A percentile compares a stretch with the other conserved stretches of the same genome.
Evolutionary conservation across 35 echinoderm and acorn worm species (phyloP).

Genomic region (Ophioderma brevispina): DNA sequence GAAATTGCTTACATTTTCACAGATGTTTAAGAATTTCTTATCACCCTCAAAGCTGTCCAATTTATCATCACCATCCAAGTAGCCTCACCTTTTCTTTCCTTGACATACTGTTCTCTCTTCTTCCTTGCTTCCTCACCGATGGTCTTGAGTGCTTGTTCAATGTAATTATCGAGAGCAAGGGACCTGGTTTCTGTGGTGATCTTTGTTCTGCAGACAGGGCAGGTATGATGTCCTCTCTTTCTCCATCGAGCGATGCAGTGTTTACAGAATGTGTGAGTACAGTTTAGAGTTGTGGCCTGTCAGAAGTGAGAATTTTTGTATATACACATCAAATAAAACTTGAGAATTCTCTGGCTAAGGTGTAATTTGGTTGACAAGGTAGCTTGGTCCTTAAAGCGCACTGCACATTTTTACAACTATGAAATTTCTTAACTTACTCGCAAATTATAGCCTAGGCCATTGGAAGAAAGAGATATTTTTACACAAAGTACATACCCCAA

Average conservation of each 20-base stretch:
- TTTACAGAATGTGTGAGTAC: neutral
- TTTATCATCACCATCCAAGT: too few species aligned
- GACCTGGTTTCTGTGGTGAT: neutral
- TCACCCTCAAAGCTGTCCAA: too few species aligned
- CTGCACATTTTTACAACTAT: neutral
- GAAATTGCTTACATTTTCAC: too few species aligned
- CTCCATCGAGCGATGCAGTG: neutral
- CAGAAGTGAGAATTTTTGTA: neutral
- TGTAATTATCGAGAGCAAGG: neutral
- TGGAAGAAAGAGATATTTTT: too few species aligned
- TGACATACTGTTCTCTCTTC: neutral
- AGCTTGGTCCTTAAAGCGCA: neutral
- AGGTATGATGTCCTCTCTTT: neutral
- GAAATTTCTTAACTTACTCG: neutral
- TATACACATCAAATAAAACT: neutral
- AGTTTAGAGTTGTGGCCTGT: neutral
- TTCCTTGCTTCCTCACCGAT: neutral
- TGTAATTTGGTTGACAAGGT: neutral
- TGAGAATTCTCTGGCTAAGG: neutral
- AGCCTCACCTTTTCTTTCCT: slow-evolving; percentile 4
- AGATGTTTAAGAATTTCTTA: too few species aligned
- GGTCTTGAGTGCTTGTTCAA: neutral
- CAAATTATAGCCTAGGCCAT: neutral
- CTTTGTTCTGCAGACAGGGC: neutral
- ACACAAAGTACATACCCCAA: too few species aligned